Evolutionary conservation across 2,888 invertebrate species (phyloP).

Genomic region (Cybosia mesomella): DNA sequence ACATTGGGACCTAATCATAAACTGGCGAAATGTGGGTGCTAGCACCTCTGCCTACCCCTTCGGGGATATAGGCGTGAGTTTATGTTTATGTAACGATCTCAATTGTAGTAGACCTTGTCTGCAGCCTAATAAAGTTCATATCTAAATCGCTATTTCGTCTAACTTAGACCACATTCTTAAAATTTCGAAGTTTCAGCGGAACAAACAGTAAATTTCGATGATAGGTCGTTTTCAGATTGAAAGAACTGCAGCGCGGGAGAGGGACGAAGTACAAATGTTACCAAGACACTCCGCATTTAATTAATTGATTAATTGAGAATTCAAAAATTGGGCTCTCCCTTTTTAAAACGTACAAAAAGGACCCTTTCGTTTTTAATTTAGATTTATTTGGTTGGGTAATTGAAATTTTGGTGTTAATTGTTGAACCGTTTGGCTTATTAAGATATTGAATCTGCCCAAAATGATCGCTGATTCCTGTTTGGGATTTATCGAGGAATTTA

Average conservation of each 20-base stretch:
- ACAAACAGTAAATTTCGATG: slow-evolving; percentile 78
- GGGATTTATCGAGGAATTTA: no score
- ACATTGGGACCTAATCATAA: no score
- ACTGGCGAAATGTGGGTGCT: no score
- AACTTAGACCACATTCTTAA: slow-evolving; percentile 41
- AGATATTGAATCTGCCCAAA: neutral
- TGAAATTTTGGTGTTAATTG: slow-evolving; percentile 1
- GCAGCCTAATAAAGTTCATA: neutral
- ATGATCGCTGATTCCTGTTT: neutral
- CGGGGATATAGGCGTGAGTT: no score
- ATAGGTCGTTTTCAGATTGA: slow-evolving; percentile 78
- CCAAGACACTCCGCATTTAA: slow-evolving; percentile 47
- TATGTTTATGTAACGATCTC: no score
- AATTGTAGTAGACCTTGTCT: slow-evolving; percentile 8
- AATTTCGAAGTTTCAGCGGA: slow-evolving; percentile 64
- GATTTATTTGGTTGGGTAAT: slow-evolving; percentile 19
- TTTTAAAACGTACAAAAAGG: slow-evolving; percentile 23
- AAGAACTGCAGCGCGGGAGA: slow-evolving; percentile 65
- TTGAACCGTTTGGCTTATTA: neutral
- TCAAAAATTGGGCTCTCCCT: slow-evolving; percentile 27
- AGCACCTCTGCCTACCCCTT: no score
- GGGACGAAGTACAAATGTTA: slow-evolving; percentile 56
- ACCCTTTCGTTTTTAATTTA: slow-evolving; percentile 24
- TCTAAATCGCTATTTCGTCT: slow-evolving; percentile 11
- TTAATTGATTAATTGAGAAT: slow-evolving; percentile 52